phyloP scores from a whole-genome alignment of 2,797 vertebrate genomes.

The Halcyon badia region DNA sequence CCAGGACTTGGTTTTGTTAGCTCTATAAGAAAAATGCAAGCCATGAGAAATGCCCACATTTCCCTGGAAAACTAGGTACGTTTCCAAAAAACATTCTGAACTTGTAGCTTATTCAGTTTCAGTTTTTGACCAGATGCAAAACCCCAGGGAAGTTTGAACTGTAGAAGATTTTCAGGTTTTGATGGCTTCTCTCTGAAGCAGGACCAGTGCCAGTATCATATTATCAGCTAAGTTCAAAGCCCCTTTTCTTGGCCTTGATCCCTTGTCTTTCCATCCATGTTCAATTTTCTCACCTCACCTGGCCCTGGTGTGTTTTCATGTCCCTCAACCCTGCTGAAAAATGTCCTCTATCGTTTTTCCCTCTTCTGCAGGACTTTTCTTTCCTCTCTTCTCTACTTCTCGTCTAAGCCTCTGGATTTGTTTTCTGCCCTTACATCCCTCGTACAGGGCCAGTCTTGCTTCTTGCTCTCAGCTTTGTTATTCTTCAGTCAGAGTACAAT shows the following conservation, averaged over 20 bases:
- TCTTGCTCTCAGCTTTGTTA: not conserved
- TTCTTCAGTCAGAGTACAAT: not conserved
- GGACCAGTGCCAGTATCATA: not conserved
- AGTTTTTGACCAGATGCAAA: not conserved
- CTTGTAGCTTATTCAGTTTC: not conserved
- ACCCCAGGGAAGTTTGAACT: not conserved
- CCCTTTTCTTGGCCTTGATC: not conserved
- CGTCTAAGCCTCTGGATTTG: not conserved
- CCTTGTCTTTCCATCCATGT: not conserved
- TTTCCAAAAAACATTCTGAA: not conserved
- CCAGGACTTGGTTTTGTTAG: not conserved
- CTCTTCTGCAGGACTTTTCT: not conserved
- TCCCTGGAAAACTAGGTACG: not conserved
- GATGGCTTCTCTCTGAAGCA: not conserved
- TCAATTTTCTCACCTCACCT: not conserved
- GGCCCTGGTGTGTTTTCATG: not conserved
- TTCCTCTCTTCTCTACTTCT: not conserved
- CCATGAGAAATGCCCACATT: not conserved
- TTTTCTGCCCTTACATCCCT: not conserved
- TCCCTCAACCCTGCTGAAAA: not conserved
- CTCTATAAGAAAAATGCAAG: not conserved
- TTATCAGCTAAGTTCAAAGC: not conserved
- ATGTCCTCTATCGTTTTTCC: not conserved
- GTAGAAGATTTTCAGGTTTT: not conserved
- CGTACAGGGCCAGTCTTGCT: not conserved